Evolutionary conservation across 2,888 invertebrate genomes (phyloP), one percentile per base, ranked within the genome.

Genomic region (Agriopis leucophaearia): DNA sequence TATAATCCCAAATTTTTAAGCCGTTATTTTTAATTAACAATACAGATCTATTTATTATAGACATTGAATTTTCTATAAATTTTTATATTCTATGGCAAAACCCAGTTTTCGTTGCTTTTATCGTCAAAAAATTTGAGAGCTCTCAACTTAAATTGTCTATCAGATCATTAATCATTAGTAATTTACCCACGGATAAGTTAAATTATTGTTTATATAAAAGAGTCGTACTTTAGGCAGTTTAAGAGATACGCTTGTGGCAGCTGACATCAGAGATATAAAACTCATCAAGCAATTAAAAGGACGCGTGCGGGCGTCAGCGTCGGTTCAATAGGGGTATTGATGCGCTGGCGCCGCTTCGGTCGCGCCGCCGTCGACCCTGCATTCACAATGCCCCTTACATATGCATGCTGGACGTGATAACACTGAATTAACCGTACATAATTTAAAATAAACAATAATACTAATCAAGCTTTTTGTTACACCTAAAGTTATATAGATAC

Each of bases 261-360:
- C 77, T 81, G 78, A 78, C 73, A 78, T 67, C 65, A 70, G 80
- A 80, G 76, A 83, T 85, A 80, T 81, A 82, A 86, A 81, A 80
- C 76, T 74, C 76, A 83, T 84, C 78, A 48, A 78, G 76, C 75
- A 85, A 88, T 88, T 86, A 88, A 86, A 81, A 80, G 80, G 80
- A 64, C 66, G 74, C 72, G 88, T 87, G 87, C 89, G 90, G 89
- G 89, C 81, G 76, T 78, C 69, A 79, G 78, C 83, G 52, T 44
- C 38, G 0, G 51, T n/a, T 88, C 83, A 89, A 89, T 86, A 81
- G 78, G 81, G 72, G 79, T 81, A 83, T 87, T 89, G 84, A 86
- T 81, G 77, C 77, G 76, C 74, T 72, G 78, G 81, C 82, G 80
- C 75, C 77, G 72, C 66, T 5, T 71, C 74, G 64, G 76, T 68